Evolutionary conservation across 2,888 invertebrate species (phyloP), one percentile per base, ranked within the genome.

Genomic region (Synanthedon formicaeformis): DNA sequence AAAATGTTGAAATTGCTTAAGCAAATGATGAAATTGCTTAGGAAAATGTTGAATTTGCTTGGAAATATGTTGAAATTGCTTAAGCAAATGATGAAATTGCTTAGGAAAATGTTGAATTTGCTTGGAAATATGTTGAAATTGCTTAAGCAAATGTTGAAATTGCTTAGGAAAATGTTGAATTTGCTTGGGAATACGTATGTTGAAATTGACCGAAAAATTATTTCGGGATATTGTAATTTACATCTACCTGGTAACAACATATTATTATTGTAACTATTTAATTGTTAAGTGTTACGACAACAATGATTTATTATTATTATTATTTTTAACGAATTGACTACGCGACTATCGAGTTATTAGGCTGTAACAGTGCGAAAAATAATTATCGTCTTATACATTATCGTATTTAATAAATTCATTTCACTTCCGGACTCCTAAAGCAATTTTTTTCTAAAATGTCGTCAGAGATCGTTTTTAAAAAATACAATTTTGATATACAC

Each of bases 351-450:
- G 48, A 53, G 45, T 48, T 50, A 53, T 16, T 78, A 75, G 67
- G 73, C 73, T 75, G 72, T 72, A 84, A 87, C 81, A 83, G 86
- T 87, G 87, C 83, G 85, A 87, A 86, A 34, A 87, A 86, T 87
- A n/a, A n/a, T n/a, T n/a, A 87, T 83, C 71, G 18, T 84, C 77
- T 84, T 81, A 84, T 63, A 73, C 34, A 16, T 50, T 50, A 50
- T 50, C 75, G 81, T 82, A 16, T 16, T 16, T 16, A 81, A 82
- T 85, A 86, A 86, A 86, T 85, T 86, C 85, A 75, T 81, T 82
- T 78, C 72, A 81, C 78, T 77, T 83, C 85, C 86, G 72, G 86
- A 85, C 86, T 87, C 86, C 79, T 82, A 86, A 86, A 87, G 86
- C 83, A 86, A 85, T 84, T 78, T 77, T 78, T 77, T 74, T 40